Percentiles rank a stretch among this genome's conserved stretches.
Conservation (phyloP, 1,140 invertebrate genomes). For the Drosophila serrata region DNA sequence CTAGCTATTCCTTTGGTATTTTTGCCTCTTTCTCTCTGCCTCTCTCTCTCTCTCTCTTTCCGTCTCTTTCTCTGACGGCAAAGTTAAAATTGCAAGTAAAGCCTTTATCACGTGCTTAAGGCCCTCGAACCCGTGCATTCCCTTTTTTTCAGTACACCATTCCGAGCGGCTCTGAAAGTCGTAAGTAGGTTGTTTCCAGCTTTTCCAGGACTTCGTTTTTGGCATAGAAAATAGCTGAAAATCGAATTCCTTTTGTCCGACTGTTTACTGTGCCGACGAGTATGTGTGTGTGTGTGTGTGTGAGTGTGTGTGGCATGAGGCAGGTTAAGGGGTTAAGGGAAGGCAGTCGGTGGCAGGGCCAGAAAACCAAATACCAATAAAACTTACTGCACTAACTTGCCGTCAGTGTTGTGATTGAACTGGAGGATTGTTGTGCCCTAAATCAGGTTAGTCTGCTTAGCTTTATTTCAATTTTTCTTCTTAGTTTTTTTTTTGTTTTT, state of each 20-base stretch:
- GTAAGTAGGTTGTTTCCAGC: constrained; percentile 72
- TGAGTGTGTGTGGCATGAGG: constrained; percentile 4
- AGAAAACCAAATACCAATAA: constrained; percentile 76
- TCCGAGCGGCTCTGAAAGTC: constrained; percentile 27
- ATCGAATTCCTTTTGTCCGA: constrained; percentile 69
- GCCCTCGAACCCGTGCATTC: constrained; percentile 1
- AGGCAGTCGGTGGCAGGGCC: constrained; percentile 3
- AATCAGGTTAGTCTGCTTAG: constrained; percentile 38
- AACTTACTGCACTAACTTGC: constrained; percentile 59
- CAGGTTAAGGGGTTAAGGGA: not conserved
- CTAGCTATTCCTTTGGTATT: constrained; percentile 6
- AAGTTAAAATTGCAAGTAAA: constrained; percentile 80
- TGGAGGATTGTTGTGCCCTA: constrained; percentile 11
- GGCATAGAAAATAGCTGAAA: constrained; percentile 80
- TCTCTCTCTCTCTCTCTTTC: constrained; percentile 36
- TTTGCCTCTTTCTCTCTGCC: constrained; percentile 26
- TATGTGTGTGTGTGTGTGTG: constrained; percentile 17
- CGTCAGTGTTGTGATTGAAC: constrained; percentile 24
- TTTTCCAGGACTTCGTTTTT: constrained; percentile 65
- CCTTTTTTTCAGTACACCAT: constrained; percentile 1
- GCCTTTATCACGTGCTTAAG: constrained; percentile 81
- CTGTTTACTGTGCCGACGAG: constrained; percentile 46
- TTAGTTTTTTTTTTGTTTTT: not conserved
- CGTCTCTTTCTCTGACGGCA: constrained; percentile 27
- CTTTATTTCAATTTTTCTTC: constrained; percentile 7